These are phyloP conservation scores for Plutella xylostella DNA, from an alignment of 2,888 invertebrate genomes.

Conservation along the genomic window DNA sequence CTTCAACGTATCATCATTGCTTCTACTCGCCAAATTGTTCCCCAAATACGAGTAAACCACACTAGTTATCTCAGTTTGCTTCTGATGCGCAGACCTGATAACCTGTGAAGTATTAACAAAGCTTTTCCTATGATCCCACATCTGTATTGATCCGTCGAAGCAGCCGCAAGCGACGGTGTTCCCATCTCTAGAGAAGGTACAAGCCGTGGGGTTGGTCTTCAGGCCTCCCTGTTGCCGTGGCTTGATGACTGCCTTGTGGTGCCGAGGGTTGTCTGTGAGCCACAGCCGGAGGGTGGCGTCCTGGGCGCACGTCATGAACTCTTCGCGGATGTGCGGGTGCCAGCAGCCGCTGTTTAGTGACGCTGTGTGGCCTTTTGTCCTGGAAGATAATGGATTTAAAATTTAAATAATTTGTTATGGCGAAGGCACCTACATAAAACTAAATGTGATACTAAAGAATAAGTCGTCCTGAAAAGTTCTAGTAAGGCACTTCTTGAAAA, in stretches of 20 bases:
- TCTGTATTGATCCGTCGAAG: slow-evolving; percentile 93
- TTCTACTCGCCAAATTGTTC: slow-evolving; percentile 80
- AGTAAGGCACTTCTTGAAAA: too few relatives aligned
- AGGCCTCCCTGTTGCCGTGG: slow-evolving; percentile 88
- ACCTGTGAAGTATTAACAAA: slow-evolving; percentile 89
- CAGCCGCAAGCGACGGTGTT: slow-evolving; percentile 92
- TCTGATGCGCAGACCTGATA: slow-evolving; percentile 83
- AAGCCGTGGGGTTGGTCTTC: slow-evolving; percentile 86
- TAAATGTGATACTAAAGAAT: too few relatives aligned
- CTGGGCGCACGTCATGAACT: slow-evolving; percentile 94
- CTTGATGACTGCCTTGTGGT: slow-evolving; percentile 87
- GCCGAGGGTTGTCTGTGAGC: slow-evolving; percentile 83
- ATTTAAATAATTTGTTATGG: too few relatives aligned
- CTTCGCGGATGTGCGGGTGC: slow-evolving; percentile 89
- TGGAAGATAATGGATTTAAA: too few relatives aligned
- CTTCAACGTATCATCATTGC: slow-evolving; percentile 94
- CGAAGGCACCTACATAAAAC: too few relatives aligned
- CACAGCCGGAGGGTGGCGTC: slow-evolving; percentile 95
- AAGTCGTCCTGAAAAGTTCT: too few relatives aligned
- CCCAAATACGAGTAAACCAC: slow-evolving; percentile 92
- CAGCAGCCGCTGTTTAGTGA: slow-evolving; percentile 91
- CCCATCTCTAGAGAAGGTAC: slow-evolving; percentile 87
- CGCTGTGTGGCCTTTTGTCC: slow-evolving; percentile 94
- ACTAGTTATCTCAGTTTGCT: slow-evolving; percentile 84
- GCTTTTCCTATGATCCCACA: slow-evolving; percentile 95